Evolutionary conservation across 2,797 vertebrate species (phyloP), one percentile per base, ranked within the genome.

Genomic region (Myripristis murdjan): DNA sequence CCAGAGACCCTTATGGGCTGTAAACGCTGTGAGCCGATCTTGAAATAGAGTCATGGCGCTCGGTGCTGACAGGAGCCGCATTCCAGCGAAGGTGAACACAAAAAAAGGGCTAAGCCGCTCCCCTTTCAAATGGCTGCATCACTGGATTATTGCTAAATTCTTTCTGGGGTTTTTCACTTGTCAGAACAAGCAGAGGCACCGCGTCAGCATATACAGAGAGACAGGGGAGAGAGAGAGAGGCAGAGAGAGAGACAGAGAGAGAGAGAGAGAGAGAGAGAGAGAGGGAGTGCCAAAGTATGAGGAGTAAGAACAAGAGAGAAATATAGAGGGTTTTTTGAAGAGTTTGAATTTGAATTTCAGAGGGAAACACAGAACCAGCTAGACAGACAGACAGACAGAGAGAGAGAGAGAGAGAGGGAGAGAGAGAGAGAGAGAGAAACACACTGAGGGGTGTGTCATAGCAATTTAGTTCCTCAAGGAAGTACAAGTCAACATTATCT

Each of bases 381-480:
- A 57, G 22, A 63, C 28, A 55, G 23, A 49, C 28, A 55, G 23
- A 49, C 10, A 22, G 48, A 47, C 39, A 52, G 33, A 46, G 23
- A 53, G 22, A 35, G 53, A 53, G 57, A 64, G 79, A 55, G 71
- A 55, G 41, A 56, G 61, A 79, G 71, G 73, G 64, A 88, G 52
- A 81, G 70, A 80, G 57, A 80, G 57, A 84, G 47, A 70, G 78
- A 82, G 26, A 87, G 46, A 71, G 58, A 80, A 44, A 55, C 65
- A 85, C 43, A 64, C 79, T 82, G 73, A 93, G 93, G 94, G 93
- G 94, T 93, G 94, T 95, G 93, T 93, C 93, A 92, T 87, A 87
- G 88, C 91, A 92, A 91, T 93, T 94, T 91, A 95, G 94, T 95
- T 95, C 95, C 95, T 95, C 92, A 91, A 96, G 95, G 95, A 96